Evolutionary conservation across 1,140 invertebrate species (phyloP).

Genomic region (Hypothenemus hampei): DNA sequence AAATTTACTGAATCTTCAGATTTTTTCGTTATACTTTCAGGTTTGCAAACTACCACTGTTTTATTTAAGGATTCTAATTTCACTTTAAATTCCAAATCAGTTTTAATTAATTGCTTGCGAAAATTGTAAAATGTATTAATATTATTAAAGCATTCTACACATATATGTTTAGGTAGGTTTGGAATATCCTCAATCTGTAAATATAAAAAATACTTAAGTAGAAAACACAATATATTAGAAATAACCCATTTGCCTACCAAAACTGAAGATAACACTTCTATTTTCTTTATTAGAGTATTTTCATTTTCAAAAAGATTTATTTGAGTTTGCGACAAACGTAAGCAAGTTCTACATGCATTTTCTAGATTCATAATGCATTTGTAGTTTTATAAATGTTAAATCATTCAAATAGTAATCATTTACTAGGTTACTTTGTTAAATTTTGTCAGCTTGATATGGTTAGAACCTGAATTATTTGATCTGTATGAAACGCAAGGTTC

Average conservation of each 20-base stretch:
- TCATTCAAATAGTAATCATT: background rate
- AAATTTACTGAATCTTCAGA: background rate
- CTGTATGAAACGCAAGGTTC: background rate
- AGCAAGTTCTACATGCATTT: slow-evolving; percentile 35
- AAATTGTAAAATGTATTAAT: slow-evolving; percentile 36
- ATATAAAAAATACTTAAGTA: background rate
- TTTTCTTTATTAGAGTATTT: slow-evolving; percentile 26
- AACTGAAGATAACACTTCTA: slow-evolving; percentile 33
- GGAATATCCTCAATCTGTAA: slow-evolving; percentile 29
- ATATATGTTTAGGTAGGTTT: slow-evolving; percentile 32
- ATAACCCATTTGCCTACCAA: slow-evolving; percentile 25
- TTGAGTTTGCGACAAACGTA: slow-evolving; percentile 25
- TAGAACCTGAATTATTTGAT: no score
- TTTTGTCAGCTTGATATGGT: background rate
- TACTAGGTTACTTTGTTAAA: background rate
- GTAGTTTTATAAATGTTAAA: background rate
- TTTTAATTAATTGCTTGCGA: slow-evolving; percentile 34
- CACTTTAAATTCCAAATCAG: slow-evolving; percentile 30
- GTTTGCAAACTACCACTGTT: slow-evolving; percentile 13
- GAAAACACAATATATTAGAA: slow-evolving; percentile 2
- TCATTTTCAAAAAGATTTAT: slow-evolving; percentile 25
- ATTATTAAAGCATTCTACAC: slow-evolving; percentile 34
- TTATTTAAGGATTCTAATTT: slow-evolving; percentile 24
- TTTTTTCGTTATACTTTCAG: slow-evolving; percentile 7
- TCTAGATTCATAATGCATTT: background rate